phyloP scores from a whole-genome alignment of 2,888 invertebrate genomes.

The Xanthia icteritia region DNA sequence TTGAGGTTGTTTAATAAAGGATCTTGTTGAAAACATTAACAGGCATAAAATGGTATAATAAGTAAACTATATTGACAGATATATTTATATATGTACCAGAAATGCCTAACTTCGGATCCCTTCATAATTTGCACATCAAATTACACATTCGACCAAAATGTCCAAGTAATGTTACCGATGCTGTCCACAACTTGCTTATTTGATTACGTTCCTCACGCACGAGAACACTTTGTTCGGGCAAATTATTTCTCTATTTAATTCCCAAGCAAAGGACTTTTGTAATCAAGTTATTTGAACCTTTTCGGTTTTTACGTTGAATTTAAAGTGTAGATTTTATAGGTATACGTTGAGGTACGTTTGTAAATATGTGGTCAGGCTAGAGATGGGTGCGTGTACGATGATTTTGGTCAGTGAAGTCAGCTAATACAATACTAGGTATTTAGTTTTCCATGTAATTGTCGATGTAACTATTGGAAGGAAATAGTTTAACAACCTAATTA shows the following conservation, averaged over 20 bases:
- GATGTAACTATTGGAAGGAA: not conserved
- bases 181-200: slow-evolving; percentile 27
- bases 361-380: slow-evolving; percentile 1
- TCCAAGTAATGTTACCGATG: slow-evolving; percentile 15
- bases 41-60: not conserved
- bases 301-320: slow-evolving; percentile 47
- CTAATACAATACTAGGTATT: not conserved
- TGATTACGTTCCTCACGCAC: slow-evolving; percentile 29
- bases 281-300: slow-evolving; percentile 50
- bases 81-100: not conserved
- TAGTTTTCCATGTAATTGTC: not conserved
- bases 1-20: not conserved
- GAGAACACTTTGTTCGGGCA: slow-evolving; percentile 31
- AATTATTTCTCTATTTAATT: slow-evolving; percentile 55
- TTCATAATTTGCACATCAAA: not conserved
- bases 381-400: not conserved
- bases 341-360: not conserved
- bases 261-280: slow-evolving; percentile 17
- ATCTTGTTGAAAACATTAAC: not conserved
- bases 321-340: slow-evolving; percentile 12
- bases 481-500: not conserved
- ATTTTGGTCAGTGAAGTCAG: not conserved
- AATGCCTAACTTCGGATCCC: not conserved
- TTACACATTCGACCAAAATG: slow-evolving; percentile 45
- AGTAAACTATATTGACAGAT: not conserved